These are phyloP conservation scores for Amia ocellicauda DNA, from an alignment of 2,113 vertebrate genomes.

Conservation along the genomic window DNA sequence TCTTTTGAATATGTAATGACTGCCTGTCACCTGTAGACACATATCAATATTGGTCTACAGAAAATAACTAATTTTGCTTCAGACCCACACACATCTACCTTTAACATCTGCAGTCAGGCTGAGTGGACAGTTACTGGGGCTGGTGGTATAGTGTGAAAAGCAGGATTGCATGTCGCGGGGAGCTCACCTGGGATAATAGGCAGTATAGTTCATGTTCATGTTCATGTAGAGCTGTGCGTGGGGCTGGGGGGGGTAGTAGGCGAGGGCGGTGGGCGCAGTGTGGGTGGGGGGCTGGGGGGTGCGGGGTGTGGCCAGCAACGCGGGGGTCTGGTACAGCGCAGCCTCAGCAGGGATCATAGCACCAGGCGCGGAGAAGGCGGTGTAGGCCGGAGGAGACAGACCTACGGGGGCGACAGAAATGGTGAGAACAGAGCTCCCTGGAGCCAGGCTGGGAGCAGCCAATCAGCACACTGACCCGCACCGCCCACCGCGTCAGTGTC, in stretches of 20 bases:
- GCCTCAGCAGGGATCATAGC: slow-evolving; percentile 78
- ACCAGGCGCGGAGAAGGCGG: slow-evolving; percentile 81
- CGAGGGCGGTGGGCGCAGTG: slow-evolving; percentile 71
- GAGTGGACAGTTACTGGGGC: no score
- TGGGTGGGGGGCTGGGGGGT: slow-evolving; percentile 63
- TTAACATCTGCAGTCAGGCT: no score
- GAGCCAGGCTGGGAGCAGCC: no score
- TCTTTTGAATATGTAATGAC: no score
- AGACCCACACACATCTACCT: no score
- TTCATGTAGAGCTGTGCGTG: slow-evolving; percentile 80
- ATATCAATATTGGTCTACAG: no score
- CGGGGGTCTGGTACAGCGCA: slow-evolving; percentile 83
- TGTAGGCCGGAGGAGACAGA: slow-evolving; percentile 87
- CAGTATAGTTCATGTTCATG: slow-evolving; percentile 93
- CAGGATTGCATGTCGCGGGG: not conserved
- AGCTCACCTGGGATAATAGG: slow-evolving; percentile 90
- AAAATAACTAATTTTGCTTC: no score
- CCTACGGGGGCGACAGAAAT: slow-evolving; percentile 59
- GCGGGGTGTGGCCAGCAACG: slow-evolving; percentile 78
- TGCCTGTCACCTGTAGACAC: no score
- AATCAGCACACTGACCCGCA: no score
- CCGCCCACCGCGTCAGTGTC: no score
- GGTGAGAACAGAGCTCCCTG: no score
- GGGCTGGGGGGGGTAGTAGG: slow-evolving; percentile 87
- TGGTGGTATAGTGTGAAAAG: no score